Percentiles rank a stretch among this genome's conserved stretches.
Evolutionary conservation across 2,888 invertebrate species (phyloP).

Genomic region (Torymus aiolomorphi): DNA sequence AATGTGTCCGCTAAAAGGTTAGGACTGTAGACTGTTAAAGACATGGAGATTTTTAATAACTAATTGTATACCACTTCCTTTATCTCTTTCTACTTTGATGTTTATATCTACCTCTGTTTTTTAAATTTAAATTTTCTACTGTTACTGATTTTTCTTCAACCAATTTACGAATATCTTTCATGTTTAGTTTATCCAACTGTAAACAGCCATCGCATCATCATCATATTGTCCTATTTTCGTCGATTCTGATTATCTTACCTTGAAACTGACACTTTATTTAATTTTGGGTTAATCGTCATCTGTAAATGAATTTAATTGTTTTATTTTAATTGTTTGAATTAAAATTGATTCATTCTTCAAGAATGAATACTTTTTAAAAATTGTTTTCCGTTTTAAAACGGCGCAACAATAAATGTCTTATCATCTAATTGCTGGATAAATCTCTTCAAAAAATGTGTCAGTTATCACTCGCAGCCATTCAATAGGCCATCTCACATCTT

Average conservation of each 20-base stretch:
- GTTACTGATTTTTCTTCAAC: slow-evolving; percentile 27
- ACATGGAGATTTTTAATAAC: slow-evolving; percentile 43
- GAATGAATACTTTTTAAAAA: neutral
- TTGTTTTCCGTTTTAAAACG: no score
- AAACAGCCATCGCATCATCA: slow-evolving; percentile 28
- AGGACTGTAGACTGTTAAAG: slow-evolving; percentile 63
- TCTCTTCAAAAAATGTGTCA: slow-evolving; percentile 22
- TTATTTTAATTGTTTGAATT: no score
- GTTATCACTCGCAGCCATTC: slow-evolving; percentile 31
- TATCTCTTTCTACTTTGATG: slow-evolving; percentile 50
- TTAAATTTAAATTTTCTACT: slow-evolving; percentile 24
- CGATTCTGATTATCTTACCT: slow-evolving; percentile 12
- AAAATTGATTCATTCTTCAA: no score
- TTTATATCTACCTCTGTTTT: slow-evolving; percentile 39
- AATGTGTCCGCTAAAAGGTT: slow-evolving; percentile 78
- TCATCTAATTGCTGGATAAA: neutral
- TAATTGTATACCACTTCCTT: slow-evolving; percentile 39
- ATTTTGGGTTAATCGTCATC: neutral
- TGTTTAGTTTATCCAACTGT: slow-evolving; percentile 35
- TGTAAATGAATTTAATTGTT: neutral
- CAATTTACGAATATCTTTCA: slow-evolving; percentile 24
- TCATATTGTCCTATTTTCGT: slow-evolving; percentile 2
- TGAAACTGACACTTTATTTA: slow-evolving; percentile 2
- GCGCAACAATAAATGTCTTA: neutral
- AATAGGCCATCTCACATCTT: slow-evolving; percentile 30